phyloP scores from a whole-genome alignment of 92 coral and sea anemone species.

The Chrysogorgia sp. region DNA sequence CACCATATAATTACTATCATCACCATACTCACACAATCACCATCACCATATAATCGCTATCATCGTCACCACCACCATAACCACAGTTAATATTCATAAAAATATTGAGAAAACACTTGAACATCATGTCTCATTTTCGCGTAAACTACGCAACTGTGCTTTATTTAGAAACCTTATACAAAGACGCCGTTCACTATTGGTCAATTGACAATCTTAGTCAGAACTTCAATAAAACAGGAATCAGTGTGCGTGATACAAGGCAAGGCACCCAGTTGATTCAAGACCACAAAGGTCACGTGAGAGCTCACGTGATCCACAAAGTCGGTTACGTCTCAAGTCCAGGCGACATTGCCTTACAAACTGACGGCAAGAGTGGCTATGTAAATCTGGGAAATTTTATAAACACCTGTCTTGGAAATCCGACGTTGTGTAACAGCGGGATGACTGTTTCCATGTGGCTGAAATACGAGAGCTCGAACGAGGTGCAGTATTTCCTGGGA shows the following conservation, averaged over 20 bases:
- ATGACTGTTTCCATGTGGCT: slow-evolving; percentile 89
- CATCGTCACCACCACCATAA: too few species aligned
- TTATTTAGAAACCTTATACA: slow-evolving; percentile 78
- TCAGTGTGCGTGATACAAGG: slow-evolving; percentile 39
- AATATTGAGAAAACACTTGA: too few species aligned
- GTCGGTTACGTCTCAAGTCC: slow-evolving; percentile 61
- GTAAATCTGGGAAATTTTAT: slow-evolving; percentile 78
- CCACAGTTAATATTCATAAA: not conserved
- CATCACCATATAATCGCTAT: too few species aligned
- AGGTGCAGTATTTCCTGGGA: slow-evolving; percentile 79
- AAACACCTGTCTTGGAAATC: slow-evolving; percentile 88
- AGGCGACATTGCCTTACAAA: slow-evolving; percentile 68
- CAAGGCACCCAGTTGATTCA: slow-evolving; percentile 50
- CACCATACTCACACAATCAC: not conserved
- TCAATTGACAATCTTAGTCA: slow-evolving; percentile 76
- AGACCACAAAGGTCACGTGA: slow-evolving; percentile 68
- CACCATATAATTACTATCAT: not conserved
- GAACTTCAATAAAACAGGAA: slow-evolving; percentile 46
- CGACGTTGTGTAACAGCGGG: slow-evolving; percentile 76
- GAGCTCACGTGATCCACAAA: slow-evolving; percentile 69
- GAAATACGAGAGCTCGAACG: slow-evolving; percentile 59
- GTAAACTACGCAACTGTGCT: not conserved
- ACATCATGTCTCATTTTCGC: too few species aligned
- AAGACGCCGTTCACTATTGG: slow-evolving; percentile 87
- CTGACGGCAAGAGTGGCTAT: slow-evolving; percentile 87